Base-by-base conservation (phyloP, 2,888 invertebrate genomes). In the Galerucella pusilla region DNA sequence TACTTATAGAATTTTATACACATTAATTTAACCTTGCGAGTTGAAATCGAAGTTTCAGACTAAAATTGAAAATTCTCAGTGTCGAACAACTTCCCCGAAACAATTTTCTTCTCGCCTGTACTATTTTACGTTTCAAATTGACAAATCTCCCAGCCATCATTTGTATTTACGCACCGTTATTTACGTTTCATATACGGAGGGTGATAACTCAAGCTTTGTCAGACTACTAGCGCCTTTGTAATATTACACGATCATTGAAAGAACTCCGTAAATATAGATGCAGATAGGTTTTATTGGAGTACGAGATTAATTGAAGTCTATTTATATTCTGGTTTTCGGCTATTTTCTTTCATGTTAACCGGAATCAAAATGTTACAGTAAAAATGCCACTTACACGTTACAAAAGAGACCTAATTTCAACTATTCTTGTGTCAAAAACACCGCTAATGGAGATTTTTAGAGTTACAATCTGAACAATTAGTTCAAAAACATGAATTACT, bases 251-350 rank as follows among this genome's bases (percentile, higher is more conserved):
- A 49, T 14, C 59, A 59, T 25, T 20, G 59, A 59, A 59, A 59
- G 59, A 59, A 59, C 25, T 59, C 59, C 25, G 59, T 25, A 59
- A 59, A 59, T 59, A 59, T 59, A 59, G 59, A 59, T 59, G 25
- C 59, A 25, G 49, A 49, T 49, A 59, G 25, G 16, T 59, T 59
- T 59, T 59, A 59, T 59, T n/a, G 16, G 20, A 12, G 25, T 25
- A 59, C 20, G 25, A 59, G 59, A 59, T 59, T 59, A 59, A 59
- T 59, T 59, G 9, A 10, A 11, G 11, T 59, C 20, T 59, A n/a
- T 59, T 59, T 59, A 42, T 42, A 42, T 42, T 42, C 35, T 42
- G 7, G 7, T 42, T 9, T 42, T 42, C 35, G 1, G 35, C 35
- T 42, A 7, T 42, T 42, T 42, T 42, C 35, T 42, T 42, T 42